Conservation (phyloP, 2,113 vertebrate genomes). For the Macroglossus sobrinus region DNA sequence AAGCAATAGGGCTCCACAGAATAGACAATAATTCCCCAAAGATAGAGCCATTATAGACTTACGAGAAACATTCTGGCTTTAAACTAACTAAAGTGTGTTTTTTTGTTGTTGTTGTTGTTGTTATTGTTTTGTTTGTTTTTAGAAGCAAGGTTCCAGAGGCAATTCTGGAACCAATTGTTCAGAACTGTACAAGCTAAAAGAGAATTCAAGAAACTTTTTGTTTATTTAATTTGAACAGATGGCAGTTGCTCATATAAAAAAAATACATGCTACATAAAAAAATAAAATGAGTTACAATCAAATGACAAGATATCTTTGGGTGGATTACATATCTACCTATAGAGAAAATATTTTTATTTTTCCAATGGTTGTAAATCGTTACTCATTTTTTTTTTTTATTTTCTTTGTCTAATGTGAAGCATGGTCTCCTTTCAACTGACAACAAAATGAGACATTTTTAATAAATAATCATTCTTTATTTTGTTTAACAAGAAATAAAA, state of each 20-base stretch:
- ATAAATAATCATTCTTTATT: not conserved
- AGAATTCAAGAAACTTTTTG: conserved; percentile 7
- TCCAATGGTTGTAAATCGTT: not conserved
- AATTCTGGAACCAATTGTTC: conserved; percentile 37
- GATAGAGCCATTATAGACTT: not conserved
- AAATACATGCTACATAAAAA: not conserved
- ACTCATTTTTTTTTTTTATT: not conserved
- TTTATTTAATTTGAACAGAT: conserved; percentile 14
- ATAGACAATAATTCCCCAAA: not conserved
- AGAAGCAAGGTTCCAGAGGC: not conserved
- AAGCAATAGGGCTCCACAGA: not conserved
- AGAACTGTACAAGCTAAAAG: conserved; percentile 9
- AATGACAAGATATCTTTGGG: not conserved
- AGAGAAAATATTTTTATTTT: not conserved
- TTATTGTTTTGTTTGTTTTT: not conserved
- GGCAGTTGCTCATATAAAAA: conserved; percentile 26
- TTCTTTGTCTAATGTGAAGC: not conserved
- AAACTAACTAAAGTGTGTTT: not conserved
- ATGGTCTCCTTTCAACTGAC: not conserved
- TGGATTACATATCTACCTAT: not conserved
- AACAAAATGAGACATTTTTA: not conserved
- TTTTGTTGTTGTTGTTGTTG: not conserved
- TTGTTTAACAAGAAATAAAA: not conserved
- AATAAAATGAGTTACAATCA: not conserved
- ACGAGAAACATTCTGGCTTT: not conserved